Percentiles rank a stretch among this genome's conserved stretches.
Evolutionary conservation across 2,113 vertebrate species (phyloP).

Genomic region (chimpanzee (Pan troglodytes)): NHGRI_mPanTro3-v2.1_pri NC_086015.1:50998501-50999000

Average conservation of each 20-base stretch:
- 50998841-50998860: not conserved
- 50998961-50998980: not conserved
- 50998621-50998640: not conserved
- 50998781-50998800: not conserved
- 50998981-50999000: not conserved
- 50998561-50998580: not conserved
- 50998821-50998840: not conserved
- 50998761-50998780: not conserved
- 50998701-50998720: not conserved
- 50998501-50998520: not conserved
- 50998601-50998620: not conserved
- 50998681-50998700: not conserved
- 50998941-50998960: not conserved
- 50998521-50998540: not conserved
- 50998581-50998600: not conserved
- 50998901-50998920: not conserved
- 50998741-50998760: not conserved
- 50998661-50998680: not conserved
- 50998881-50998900: not conserved
- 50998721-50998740: not conserved
- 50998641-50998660: not conserved
- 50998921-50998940: not conserved
- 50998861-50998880: not conserved
- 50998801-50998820: not conserved
- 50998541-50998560: not conserved